A percentile compares a stretch with the other conserved stretches of the same genome.
Evolutionary conservation across 2,888 invertebrate species (phyloP).

Genomic region (Drosophila prolongata): DNA sequence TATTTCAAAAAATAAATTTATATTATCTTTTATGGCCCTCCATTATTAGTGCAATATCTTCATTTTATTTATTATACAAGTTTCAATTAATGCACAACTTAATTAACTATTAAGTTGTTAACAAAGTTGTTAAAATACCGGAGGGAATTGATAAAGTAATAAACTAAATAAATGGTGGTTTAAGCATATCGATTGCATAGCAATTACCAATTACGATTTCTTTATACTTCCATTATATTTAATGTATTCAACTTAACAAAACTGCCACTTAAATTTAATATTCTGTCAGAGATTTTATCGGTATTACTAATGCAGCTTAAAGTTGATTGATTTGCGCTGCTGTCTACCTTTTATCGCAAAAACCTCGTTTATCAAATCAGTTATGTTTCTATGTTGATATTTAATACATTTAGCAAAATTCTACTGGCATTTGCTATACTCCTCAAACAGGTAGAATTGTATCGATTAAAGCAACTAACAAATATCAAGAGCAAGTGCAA

Average conservation of each 20-base stretch:
- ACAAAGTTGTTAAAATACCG: not conserved
- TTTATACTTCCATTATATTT: conserved; percentile 3
- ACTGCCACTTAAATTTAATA: not conserved
- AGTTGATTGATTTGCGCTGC: conserved; percentile 14
- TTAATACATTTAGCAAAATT: not conserved
- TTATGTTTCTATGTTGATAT: conserved; percentile 2
- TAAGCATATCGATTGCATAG: not conserved
- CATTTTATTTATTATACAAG: not conserved
- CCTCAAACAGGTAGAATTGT: conserved; percentile 1
- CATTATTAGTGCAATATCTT: conserved; percentile 1
- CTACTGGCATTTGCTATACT: not conserved
- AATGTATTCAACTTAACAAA: conserved; percentile 13
- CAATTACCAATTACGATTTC: conserved; percentile 1
- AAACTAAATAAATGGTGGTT: not conserved
- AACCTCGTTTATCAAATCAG: conserved; percentile 16
- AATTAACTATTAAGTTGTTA: conserved; percentile 6
- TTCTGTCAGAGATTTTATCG: conserved; percentile 16
- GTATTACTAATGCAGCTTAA: not conserved
- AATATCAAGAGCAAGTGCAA: conserved; percentile 24
- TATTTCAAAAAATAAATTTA: conserved; percentile 22
- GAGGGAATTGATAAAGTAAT: not conserved
- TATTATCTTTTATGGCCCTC: conserved; percentile 13
- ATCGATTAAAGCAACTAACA: conserved; percentile 3
- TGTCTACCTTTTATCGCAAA: not conserved
- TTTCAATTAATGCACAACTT: conserved; percentile 1